phyloP scores from a whole-genome alignment of 2,797 vertebrate species.

The Orientallactaga sibirica region DNA sequence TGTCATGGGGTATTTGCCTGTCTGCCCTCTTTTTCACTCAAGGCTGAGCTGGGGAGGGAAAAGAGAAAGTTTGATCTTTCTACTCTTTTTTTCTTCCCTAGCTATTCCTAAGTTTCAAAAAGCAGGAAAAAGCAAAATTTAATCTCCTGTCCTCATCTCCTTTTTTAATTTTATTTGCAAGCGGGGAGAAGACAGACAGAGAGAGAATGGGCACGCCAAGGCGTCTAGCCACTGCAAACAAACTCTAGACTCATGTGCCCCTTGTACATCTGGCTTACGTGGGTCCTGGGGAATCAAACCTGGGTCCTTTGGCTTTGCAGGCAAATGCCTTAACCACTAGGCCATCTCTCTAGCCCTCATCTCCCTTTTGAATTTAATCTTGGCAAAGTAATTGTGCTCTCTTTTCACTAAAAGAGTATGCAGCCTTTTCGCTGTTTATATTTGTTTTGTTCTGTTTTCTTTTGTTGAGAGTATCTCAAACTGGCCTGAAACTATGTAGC shows the following conservation, averaged over 20 bases:
- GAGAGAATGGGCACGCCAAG: no score
- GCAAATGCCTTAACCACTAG: no score
- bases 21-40: conserved; percentile 40
- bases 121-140: conserved; percentile 28
- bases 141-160: background rate
- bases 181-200: no score
- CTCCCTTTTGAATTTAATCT: conserved; percentile 27
- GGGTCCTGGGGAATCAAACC: no score
- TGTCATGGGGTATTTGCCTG: background rate
- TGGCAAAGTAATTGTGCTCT: background rate
- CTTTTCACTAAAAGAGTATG: conserved; percentile 9
- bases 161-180: conserved; percentile 5
- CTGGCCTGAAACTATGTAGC: background rate
- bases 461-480: background rate
- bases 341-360: background rate
- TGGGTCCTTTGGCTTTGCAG: no score
- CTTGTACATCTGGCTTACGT: no score
- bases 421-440: background rate
- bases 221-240: no score
- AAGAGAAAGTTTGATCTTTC: conserved; percentile 21
- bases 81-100: conserved; percentile 33
- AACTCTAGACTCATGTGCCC: no score
- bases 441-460: background rate
- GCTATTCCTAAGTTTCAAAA: conserved; percentile 41
- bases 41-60: background rate